Evolutionary conservation across 2,113 vertebrate species (phyloP).

Genomic region (Corythornis madagascariensis): DNA sequence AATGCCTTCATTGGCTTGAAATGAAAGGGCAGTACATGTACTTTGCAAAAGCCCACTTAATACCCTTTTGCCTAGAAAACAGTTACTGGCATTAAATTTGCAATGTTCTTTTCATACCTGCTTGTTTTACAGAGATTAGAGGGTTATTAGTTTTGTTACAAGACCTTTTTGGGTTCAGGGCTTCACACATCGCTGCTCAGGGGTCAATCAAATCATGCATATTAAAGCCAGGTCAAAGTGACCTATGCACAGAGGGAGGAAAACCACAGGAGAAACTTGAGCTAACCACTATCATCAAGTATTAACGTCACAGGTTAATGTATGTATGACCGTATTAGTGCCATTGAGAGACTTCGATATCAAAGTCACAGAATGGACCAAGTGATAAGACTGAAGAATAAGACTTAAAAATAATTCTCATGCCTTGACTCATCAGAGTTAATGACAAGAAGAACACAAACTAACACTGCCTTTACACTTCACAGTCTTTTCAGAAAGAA

Average conservation of each 20-base stretch:
- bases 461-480: background rate
- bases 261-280: background rate
- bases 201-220: background rate
- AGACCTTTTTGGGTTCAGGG: background rate
- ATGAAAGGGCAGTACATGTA: background rate
- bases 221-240: background rate
- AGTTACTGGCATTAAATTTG: background rate
- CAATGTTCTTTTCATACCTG: background rate
- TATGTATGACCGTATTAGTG: background rate
- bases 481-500: background rate
- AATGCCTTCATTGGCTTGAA: background rate
- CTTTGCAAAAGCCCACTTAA: background rate
- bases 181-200: background rate
- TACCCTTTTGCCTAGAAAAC: background rate
- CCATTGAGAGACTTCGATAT: background rate
- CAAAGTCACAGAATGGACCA: background rate
- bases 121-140: constrained; percentile 2
- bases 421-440: background rate
- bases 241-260: background rate
- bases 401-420: background rate
- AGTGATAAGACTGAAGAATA: background rate
- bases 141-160: background rate
- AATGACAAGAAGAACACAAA: background rate
- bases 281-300: background rate
- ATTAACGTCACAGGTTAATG: background rate